Conservation (phyloP, 2,888 invertebrate species). For the Saturnia pavonia region DNA sequence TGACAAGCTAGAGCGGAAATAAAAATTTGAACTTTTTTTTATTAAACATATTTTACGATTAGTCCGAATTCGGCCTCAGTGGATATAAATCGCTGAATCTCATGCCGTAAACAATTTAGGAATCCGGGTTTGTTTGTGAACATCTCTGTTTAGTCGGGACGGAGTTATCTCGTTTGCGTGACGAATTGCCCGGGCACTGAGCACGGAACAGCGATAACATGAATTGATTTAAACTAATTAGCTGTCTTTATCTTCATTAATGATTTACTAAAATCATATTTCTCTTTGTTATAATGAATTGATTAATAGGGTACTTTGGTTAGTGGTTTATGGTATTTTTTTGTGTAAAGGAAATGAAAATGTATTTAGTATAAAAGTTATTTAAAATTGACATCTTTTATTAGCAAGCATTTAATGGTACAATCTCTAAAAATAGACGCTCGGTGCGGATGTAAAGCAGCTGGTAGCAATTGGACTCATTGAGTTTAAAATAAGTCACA, state of each 20-base stretch:
- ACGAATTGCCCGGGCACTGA: constrained; percentile 40
- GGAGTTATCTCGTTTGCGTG: constrained; percentile 47
- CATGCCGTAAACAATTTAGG: background rate
- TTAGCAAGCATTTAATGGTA: too few relatives aligned
- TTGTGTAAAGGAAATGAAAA: too few relatives aligned
- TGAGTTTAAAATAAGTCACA: too few relatives aligned
- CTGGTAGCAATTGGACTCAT: too few relatives aligned
- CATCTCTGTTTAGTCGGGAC: constrained; percentile 37
- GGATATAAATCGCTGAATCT: background rate
- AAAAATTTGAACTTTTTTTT: too few relatives aligned
- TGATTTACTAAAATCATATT: background rate
- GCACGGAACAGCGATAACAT: constrained; percentile 30
- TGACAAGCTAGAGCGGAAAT: too few relatives aligned
- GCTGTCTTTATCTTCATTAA: background rate
- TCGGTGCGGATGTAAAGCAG: too few relatives aligned
- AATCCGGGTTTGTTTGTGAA: constrained; percentile 28
- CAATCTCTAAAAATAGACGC: too few relatives aligned
- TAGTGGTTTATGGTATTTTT: background rate
- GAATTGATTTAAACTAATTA: constrained; percentile 30
- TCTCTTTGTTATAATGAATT: constrained; percentile 1
- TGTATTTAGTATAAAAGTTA: too few relatives aligned
- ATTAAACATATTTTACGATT: too few relatives aligned
- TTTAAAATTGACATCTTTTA: too few relatives aligned
- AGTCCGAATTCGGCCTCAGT: background rate
- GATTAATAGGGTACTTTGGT: background rate